Evolutionary conservation across 2,113 vertebrate species (phyloP).

Genomic region (Charina bottae): DNA sequence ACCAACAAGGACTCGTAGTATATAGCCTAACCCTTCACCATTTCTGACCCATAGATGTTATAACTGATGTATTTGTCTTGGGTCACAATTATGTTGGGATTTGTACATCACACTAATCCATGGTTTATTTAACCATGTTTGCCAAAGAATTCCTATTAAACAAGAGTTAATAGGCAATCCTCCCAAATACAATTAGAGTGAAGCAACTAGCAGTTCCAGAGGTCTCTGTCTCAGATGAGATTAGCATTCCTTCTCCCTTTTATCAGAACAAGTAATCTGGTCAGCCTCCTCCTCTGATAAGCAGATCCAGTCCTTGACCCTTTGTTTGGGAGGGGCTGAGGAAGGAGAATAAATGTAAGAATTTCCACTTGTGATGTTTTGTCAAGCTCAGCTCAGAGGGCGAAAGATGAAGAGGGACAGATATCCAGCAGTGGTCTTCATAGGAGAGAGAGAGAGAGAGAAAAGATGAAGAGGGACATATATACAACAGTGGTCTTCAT

Average conservation of each 20-base stretch:
- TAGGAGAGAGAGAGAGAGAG: too few relatives aligned
- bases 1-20: too few relatives aligned
- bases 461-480: too few relatives aligned
- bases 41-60: not conserved
- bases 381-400: not conserved
- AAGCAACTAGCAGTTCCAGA: not conserved
- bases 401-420: not conserved
- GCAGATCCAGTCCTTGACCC: not conserved
- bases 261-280: not conserved
- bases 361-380: not conserved
- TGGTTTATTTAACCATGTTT: not conserved
- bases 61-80: not conserved
- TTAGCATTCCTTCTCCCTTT: not conserved
- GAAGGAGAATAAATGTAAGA: too few relatives aligned
- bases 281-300: slow-evolving; percentile 4
- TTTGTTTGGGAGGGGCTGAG: not conserved
- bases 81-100: not conserved
- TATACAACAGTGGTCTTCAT: too few relatives aligned
- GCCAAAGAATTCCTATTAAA: not conserved
- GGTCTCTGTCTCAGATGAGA: not conserved
- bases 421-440: not conserved
- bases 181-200: not conserved
- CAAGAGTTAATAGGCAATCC: not conserved
- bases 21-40: not conserved
- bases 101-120: not conserved